Evolutionary conservation across 2,113 vertebrate species (phyloP).

Genomic region (Zosterops hypoxanthus): DNA sequence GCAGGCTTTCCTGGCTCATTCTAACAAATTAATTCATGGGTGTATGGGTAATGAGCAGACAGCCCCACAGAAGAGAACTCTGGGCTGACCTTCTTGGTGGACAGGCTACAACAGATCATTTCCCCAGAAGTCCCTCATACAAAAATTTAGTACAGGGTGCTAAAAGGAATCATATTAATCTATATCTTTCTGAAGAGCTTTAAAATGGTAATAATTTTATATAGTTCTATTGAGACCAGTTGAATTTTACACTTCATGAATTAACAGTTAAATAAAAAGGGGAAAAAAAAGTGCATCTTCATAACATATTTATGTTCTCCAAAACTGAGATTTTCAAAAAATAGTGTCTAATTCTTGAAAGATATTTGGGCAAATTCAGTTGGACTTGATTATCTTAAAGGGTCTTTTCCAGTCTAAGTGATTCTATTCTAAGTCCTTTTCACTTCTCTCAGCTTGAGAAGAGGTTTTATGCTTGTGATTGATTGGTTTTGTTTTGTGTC

Average conservation of each 20-base stretch:
- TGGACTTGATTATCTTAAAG: not conserved
- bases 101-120: not conserved
- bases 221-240: not conserved
- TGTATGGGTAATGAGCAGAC: not conserved
- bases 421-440: not conserved
- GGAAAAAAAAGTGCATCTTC: not conserved
- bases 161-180: not conserved
- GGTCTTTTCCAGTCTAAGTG: not conserved
- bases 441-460: not conserved
- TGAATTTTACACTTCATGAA: not conserved
- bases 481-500: not conserved
- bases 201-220: not conserved
- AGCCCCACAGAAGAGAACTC: not conserved
- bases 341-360: not conserved
- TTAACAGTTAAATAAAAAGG: not conserved
- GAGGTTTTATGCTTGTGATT: not conserved
- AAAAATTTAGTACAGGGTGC: not conserved
- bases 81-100: not conserved
- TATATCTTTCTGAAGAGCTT: not conserved
- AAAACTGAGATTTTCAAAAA: not conserved
- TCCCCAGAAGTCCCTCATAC: not conserved
- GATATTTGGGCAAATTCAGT: not conserved
- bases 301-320: not conserved
- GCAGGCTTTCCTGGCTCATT: not conserved
- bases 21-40: not conserved